Evolutionary conservation across 2,888 invertebrate genomes (phyloP).

Genomic region (Eupithecia pulchellata): DNA sequence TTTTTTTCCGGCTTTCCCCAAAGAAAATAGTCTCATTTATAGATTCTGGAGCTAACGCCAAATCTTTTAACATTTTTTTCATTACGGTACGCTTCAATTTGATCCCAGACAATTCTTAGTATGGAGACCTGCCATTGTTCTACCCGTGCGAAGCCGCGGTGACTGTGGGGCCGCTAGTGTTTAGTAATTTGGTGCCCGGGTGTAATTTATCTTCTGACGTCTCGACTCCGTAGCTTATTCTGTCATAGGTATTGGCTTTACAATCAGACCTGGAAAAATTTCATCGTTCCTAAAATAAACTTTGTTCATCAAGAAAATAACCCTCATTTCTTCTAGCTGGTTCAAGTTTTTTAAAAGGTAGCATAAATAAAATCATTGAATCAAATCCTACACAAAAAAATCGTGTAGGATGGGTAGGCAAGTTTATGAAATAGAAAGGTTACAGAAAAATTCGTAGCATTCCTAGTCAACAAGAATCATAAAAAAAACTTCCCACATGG

Average conservation of each 20-base stretch:
- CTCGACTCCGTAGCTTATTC: conserved; percentile 20
- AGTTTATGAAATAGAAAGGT: not conserved
- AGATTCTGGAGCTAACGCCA: too few species aligned
- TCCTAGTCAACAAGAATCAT: not conserved
- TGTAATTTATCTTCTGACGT: conserved; percentile 32
- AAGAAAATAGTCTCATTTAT: too few species aligned
- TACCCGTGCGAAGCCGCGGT: too few species aligned
- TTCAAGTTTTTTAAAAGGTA: not conserved
- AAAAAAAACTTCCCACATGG: conserved; percentile 20
- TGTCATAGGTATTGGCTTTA: conserved; percentile 19
- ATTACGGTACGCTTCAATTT: too few species aligned
- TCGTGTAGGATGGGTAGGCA: not conserved
- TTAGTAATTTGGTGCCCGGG: conserved; percentile 24
- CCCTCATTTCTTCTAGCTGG: not conserved
- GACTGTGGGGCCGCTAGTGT: too few species aligned
- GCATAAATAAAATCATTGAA: not conserved
- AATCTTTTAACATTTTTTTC: too few species aligned
- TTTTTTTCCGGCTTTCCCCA: too few species aligned
- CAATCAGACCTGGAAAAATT: not conserved
- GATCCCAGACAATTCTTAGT: too few species aligned
- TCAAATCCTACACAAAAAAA: not conserved
- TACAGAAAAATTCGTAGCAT: not conserved
- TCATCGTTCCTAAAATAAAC: not conserved
- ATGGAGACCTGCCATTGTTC: too few species aligned
- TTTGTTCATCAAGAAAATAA: not conserved